Base-by-base conservation (phyloP, 2,113 vertebrate species). In the Pardalotus punctatus region DNA sequence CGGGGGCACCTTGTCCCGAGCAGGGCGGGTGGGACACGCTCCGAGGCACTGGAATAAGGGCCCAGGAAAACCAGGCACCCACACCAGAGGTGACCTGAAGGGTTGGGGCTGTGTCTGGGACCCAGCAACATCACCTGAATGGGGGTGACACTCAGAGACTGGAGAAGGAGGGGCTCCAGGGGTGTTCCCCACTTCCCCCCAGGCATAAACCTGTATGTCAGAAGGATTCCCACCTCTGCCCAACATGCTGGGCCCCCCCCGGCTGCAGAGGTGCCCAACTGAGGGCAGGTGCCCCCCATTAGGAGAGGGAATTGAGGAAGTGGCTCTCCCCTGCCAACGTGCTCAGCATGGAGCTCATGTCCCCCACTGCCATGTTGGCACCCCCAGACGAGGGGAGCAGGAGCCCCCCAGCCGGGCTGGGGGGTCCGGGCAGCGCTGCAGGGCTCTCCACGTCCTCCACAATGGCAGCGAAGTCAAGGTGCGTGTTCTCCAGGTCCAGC, bases 381-480 rank as follows among this genome's bases (percentile, higher is more conserved):
- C 95, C 94, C 1, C 95, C 66, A 0, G 81, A 8, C 0, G 93
- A 51, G 1, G 96, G 31, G 4, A 94, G 40, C 36, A 94, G 53
- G 48, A 96, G 98, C 50, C 98, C 96, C 28, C 98, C 98, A 0
- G 97, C 70, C 50, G 96, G 96, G 97, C 82, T 95, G 88, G 96
- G 91, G 97, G 97, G 67, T 92, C 92, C 97, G 94, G 98, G 78
- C 98, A 98, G 78, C 66, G 98, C 97, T 1, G 98, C 93, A 4
- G 98, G 97, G 13, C 98, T 93, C 85, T 99, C 99, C 5, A 98
- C 80, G n/a, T 99, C 99, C 40, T 99, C 99, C 67, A 99, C 98
- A 12, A 99, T 99, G 93, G 99, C 99, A 29, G 98, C 98, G 57
- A 99, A 99, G 98, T 99, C 99, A 98, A 99, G 99, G 95, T 99